These are phyloP conservation scores for Sebastes fasciatus DNA, from an alignment of 2,113 vertebrate species.

Conservation along the genomic window DNA sequence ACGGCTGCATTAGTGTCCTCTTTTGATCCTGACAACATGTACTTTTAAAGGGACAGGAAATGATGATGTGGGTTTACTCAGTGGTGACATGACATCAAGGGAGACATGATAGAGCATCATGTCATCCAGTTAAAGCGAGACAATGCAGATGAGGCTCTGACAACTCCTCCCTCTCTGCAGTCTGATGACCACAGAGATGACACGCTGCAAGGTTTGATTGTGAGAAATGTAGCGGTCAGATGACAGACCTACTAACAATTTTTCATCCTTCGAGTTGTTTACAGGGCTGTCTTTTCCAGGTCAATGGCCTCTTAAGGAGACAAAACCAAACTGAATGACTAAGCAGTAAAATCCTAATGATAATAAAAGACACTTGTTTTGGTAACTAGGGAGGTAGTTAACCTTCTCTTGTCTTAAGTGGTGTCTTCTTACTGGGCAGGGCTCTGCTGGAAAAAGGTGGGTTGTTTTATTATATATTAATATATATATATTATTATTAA, in stretches of 20 bases:
- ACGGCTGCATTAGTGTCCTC: no score
- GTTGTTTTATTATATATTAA: background rate
- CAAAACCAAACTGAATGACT: background rate
- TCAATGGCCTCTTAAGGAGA: background rate
- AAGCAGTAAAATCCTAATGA: background rate
- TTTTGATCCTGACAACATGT: no score
- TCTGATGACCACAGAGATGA: background rate
- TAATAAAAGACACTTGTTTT: background rate
- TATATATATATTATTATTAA: background rate
- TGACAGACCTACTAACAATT: background rate
- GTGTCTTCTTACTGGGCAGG: background rate
- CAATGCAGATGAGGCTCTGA: background rate
- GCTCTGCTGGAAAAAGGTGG: background rate
- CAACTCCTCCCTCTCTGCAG: background rate
- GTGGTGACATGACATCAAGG: no score
- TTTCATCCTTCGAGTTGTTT: background rate
- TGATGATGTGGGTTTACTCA: no score
- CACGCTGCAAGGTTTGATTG: background rate
- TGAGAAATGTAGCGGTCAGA: background rate
- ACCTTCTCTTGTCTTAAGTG: background rate
- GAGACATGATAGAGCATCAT: no score
- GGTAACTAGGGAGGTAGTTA: background rate
- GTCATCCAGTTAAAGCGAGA: background rate
- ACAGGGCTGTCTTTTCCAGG: background rate
- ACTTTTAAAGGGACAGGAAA: background rate